Conservation (phyloP, 1,140 invertebrate genomes). For the Drosophila kohkoa region DNA sequence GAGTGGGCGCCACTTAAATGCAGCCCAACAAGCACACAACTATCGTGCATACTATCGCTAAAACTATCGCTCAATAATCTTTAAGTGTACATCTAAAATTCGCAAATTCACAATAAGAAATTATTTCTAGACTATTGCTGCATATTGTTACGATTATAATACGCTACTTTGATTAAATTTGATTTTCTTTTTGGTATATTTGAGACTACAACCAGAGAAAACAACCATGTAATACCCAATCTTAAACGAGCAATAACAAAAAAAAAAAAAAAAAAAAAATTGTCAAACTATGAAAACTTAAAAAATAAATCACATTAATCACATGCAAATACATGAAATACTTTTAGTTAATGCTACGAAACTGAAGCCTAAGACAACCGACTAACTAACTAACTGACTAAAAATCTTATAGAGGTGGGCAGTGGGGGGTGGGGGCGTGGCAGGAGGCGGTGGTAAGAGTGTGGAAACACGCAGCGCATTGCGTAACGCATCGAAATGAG, state of each 20-base stretch:
- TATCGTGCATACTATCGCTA: background rate
- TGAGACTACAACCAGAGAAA: slow-evolving; percentile 29
- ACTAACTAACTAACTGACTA: slow-evolving; percentile 8
- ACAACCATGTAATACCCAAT: slow-evolving; percentile 19
- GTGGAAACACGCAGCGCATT: background rate
- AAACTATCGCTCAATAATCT: background rate
- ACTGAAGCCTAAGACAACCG: slow-evolving; percentile 1
- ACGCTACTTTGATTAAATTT: background rate
- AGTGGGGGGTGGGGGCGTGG: background rate
- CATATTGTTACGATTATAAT: slow-evolving; percentile 7
- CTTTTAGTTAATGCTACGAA: slow-evolving; percentile 10
- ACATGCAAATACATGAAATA: slow-evolving; percentile 33
- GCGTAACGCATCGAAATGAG: slow-evolving; percentile 6
- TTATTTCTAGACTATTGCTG: background rate
- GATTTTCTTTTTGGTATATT: slow-evolving; percentile 19
- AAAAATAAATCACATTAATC: slow-evolving; percentile 48
- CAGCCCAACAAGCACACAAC: background rate
- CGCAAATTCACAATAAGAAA: background rate
- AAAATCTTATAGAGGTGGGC: background rate
- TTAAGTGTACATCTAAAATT: no score
- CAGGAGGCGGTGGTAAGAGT: background rate
- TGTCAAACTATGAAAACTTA: slow-evolving; percentile 20
- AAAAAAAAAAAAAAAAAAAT: background rate
- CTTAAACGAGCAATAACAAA: slow-evolving; percentile 1
- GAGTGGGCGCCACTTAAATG: background rate